Evolutionary conservation across 2,888 invertebrate genomes (phyloP), one percentile per base, ranked within the genome.

Genomic region (Eilema sororculum): DNA sequence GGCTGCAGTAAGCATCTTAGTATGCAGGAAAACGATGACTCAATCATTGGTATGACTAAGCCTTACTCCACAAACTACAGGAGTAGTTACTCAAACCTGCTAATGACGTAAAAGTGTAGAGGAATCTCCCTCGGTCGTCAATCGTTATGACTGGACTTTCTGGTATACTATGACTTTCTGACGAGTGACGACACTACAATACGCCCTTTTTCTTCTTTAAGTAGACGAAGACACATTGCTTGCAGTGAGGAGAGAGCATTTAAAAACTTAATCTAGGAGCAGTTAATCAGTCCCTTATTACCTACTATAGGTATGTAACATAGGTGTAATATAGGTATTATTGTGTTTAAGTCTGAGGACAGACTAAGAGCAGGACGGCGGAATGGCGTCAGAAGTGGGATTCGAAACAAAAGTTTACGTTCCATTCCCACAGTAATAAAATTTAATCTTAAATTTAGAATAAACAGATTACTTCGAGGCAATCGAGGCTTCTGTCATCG

Each of bases 91-190:
- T 56, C 30, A 41, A 41, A 20, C 62, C 41, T 41, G 22, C 22
- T 52, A 30, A 30, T 65, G 65, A 65, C 65, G 65, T 65, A 10
- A 30, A 56, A 5, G 37, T 37, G 13, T 30, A 16, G 46, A 46
- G 46, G 25, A 58, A 24, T 24, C 57, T 57, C 28, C 30, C 30
- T 30, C 9, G n/a, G 28, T 10, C 30, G 60, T 28, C 25, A 58
- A 30, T 56, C 2, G 1, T 22, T 13, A 52, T 52, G 58, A 58
- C 28, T 16, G 58, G 58, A 58, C 13, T 58, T 28, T 25, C 6
- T 12, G 25, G 58, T 13, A 58, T 58, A 25, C 58, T 58, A 52
- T 52, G 52, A 52, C 20, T 52, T 52, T 20, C n/a, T n/a, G 52
- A 52, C 6, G 10, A 20, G 8, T n/a, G 52, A 52, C 6, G 10